Percentiles rank a stretch among this genome's conserved stretches.
phyloP scores from a whole-genome alignment of 1,140 invertebrate species.

The Phymorhynchus buccinoides region DNA sequence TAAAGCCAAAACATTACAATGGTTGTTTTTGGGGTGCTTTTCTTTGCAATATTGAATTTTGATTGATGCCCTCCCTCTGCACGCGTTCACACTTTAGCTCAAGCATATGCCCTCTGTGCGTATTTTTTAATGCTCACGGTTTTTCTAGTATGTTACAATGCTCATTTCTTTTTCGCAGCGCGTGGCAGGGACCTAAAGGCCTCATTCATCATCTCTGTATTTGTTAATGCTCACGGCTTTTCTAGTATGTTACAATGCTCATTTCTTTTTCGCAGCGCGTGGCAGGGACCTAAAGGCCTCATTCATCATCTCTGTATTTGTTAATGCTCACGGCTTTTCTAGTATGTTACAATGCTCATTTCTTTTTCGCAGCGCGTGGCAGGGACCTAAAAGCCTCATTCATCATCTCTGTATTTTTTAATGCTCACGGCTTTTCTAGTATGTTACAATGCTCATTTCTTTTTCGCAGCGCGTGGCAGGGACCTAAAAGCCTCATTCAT shows the following conservation, averaged over 20 bases:
- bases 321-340: background rate
- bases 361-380: background rate
- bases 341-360: background rate
- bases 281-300: background rate
- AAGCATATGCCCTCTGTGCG: no score
- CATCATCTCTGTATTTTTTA: background rate
- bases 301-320: no score
- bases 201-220: no score
- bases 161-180: background rate
- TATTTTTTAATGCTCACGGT: background rate
- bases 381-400: background rate
- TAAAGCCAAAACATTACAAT: no score
- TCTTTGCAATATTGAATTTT: no score
- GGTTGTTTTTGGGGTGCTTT: no score
- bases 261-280: background rate
- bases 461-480: background rate
- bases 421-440: background rate
- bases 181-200: background rate
- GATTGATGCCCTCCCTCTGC: no score
- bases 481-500: background rate
- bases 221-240: background rate
- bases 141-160: background rate
- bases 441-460: background rate
- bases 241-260: background rate
- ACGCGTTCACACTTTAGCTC: no score